Conservation (phyloP, 1,140 invertebrate genomes). For the Harlomillsia oculata region DNA sequence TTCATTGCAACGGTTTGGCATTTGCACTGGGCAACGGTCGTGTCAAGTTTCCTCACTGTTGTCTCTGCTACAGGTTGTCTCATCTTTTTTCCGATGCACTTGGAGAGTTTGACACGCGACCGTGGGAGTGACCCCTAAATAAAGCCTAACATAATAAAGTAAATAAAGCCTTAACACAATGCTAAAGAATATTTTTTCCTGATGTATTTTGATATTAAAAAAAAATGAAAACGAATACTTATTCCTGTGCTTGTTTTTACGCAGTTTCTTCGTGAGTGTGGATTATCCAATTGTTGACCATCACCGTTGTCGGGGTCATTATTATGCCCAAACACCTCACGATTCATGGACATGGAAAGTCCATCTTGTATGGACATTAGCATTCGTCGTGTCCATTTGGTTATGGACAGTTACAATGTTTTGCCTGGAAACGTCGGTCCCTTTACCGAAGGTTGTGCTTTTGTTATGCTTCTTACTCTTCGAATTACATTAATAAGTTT, state of each 20-base stretch:
- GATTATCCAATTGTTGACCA: conserved; percentile 54
- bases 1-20: neutral
- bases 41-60: conserved; percentile 18
- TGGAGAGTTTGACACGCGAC: conserved; percentile 11
- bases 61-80: conserved; percentile 18
- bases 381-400: conserved; percentile 43
- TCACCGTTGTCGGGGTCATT: conserved; percentile 48
- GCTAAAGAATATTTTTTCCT: no score
- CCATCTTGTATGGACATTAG: conserved; percentile 48
- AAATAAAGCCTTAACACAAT: no score
- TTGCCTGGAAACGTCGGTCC: conserved; percentile 22
- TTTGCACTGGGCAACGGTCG: conserved; percentile 12
- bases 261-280: conserved; percentile 48
- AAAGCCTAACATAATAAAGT: neutral
- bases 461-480: no score
- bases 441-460: conserved; percentile 17
- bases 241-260: neutral
- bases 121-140: conserved; percentile 17
- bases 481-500: no score
- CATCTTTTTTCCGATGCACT: conserved; percentile 24
- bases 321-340: conserved; percentile 36
- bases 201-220: conserved; percentile 43
- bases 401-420: conserved; percentile 32
- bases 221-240: no score
- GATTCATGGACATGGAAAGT: conserved; percentile 43